phyloP scores from a whole-genome alignment of 2,113 vertebrate species.

The Paracanthobrama guichenoti region DNA sequence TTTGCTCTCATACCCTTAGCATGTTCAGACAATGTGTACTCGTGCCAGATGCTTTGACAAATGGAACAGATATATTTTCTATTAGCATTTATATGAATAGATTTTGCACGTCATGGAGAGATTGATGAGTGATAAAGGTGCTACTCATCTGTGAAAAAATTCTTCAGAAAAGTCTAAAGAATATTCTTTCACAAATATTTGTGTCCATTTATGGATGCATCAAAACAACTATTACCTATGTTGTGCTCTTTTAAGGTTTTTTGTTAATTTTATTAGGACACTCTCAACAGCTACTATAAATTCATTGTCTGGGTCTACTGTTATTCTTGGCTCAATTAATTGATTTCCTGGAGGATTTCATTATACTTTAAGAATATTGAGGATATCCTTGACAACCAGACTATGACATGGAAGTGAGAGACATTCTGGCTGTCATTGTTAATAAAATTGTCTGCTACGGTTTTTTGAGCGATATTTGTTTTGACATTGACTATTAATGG shows the following conservation, averaged over 20 bases:
- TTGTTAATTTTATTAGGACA: background rate
- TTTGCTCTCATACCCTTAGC: background rate
- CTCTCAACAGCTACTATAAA: background rate
- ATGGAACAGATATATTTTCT: background rate
- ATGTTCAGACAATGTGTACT: background rate
- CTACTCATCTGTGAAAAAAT: background rate
- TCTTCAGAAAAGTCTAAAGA: too few species aligned
- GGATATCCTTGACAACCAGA: slow-evolving; percentile 15
- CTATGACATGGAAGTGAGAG: background rate
- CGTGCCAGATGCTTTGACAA: background rate
- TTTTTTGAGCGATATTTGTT: background rate
- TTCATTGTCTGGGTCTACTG: background rate
- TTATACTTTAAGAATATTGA: background rate
- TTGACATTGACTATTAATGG: background rate
- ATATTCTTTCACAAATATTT: background rate
- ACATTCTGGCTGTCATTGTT: background rate
- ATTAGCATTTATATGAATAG: slow-evolving; percentile 7
- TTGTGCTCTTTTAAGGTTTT: background rate
- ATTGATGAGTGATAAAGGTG: background rate
- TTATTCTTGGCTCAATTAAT: background rate
- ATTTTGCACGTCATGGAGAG: background rate
- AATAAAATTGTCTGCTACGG: background rate
- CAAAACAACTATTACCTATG: background rate
- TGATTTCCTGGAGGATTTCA: background rate
- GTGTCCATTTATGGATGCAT: background rate